Evolutionary conservation across 2,888 invertebrate species (phyloP).

Genomic region (Heliconius hortense): DNA sequence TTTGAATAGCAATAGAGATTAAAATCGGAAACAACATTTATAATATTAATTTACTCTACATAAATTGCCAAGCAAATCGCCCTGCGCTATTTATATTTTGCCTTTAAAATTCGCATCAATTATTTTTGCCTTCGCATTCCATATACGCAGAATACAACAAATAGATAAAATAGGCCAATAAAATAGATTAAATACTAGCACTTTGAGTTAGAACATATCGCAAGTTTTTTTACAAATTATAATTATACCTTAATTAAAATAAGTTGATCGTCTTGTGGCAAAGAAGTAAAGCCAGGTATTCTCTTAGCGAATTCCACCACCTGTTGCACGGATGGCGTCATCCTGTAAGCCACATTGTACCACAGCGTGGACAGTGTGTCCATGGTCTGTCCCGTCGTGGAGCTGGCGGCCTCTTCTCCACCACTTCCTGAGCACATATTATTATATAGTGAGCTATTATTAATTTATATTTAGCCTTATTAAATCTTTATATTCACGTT

Average conservation of each 20-base stretch:
- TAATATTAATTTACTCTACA: neutral
- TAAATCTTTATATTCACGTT: neutral
- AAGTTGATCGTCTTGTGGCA: slow-evolving; percentile 97
- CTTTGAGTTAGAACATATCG: neutral
- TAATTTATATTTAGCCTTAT: neutral
- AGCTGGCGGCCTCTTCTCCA: slow-evolving; percentile 77
- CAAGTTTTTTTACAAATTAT: neutral
- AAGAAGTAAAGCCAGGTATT: slow-evolving; percentile 94
- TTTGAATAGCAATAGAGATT: neutral
- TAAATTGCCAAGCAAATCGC: slow-evolving; percentile 3
- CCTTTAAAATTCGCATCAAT: neutral
- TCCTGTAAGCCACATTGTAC: slow-evolving; percentile 92
- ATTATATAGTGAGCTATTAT: neutral
- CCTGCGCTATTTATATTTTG: neutral
- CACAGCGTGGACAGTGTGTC: slow-evolving; percentile 93
- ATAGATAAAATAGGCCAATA: neutral
- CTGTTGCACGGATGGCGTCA: slow-evolving; percentile 95
- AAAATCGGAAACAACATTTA: neutral
- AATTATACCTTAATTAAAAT: slow-evolving; percentile 91
- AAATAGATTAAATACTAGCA: neutral
- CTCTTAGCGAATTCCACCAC: slow-evolving; percentile 98
- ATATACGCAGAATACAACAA: neutral
- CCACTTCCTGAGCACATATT: slow-evolving; percentile 71
- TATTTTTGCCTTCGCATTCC: neutral
- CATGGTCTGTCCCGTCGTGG: slow-evolving; percentile 73